Percentiles rank a stretch among this genome's conserved stretches.
phyloP scores from a whole-genome alignment of 2,113 vertebrate species.

The Hypanus sabinus region DNA sequence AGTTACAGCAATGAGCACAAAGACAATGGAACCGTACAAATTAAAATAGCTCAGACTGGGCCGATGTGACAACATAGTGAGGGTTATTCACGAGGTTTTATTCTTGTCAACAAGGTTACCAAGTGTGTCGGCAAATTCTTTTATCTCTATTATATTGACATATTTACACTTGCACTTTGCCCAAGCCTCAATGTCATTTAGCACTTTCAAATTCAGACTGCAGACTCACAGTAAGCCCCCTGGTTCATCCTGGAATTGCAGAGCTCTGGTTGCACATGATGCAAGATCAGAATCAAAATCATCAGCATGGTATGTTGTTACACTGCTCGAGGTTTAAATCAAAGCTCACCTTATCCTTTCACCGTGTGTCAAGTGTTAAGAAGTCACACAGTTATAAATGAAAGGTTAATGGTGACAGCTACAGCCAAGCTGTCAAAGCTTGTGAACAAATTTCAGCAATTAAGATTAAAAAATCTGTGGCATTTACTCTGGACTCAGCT shows the following conservation, averaged over 20 bases:
- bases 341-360: constrained; percentile 12
- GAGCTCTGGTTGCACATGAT: not conserved
- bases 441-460: constrained; percentile 14
- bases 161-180: not conserved
- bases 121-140: not conserved
- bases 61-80: no score
- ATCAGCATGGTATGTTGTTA: not conserved
- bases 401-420: constrained; percentile 18
- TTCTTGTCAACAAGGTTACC: not conserved
- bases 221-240: not conserved
- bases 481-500: constrained; percentile 11
- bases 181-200: not conserved
- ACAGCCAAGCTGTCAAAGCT: not conserved
- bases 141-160: not conserved
- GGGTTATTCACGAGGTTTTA: not conserved
- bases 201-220: not conserved
- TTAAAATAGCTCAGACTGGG: no score
- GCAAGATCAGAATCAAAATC: not conserved
- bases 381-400: not conserved
- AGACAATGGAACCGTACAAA: no score
- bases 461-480: constrained; percentile 15
- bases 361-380: not conserved
- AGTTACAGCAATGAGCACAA: no score
- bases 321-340: not conserved
- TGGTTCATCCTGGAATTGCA: not conserved